phyloP scores from a whole-genome alignment of 2,888 invertebrate genomes.

The Troilus luridus region DNA sequence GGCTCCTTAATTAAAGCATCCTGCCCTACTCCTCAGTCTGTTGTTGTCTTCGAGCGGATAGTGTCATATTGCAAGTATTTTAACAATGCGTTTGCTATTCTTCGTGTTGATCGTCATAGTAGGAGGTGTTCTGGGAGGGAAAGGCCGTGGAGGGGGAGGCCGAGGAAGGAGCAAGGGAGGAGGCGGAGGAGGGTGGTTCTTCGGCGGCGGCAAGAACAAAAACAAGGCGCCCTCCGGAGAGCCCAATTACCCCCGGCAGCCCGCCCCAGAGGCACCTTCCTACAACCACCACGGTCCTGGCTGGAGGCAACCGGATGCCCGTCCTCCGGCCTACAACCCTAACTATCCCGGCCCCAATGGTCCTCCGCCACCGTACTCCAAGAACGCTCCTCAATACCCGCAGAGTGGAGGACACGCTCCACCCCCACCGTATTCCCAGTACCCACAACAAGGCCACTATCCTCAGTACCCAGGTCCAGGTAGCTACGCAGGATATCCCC shows the following conservation, averaged over 20 bases:
- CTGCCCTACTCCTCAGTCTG: constrained; percentile 24
- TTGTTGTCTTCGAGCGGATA: not conserved
- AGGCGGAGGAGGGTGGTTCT: constrained; percentile 21
- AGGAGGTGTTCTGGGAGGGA: not conserved
- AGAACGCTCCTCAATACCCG: constrained; percentile 46
- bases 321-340: constrained; percentile 45
- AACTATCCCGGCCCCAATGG: not conserved
- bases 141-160: constrained; percentile 30
- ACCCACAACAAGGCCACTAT: constrained; percentile 14
- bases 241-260: constrained; percentile 43
- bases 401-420: constrained; percentile 40
- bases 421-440: constrained; percentile 48
- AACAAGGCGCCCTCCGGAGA: not conserved
- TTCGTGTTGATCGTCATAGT: not conserved
- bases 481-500: not conserved
- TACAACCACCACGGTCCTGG: constrained; percentile 3
- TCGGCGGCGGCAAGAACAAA: constrained; percentile 9
- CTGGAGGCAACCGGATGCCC: not conserved
- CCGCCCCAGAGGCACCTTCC: not conserved
- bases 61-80: not conserved
- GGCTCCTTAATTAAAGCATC: not conserved
- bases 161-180: not conserved
- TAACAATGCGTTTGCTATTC: not conserved
- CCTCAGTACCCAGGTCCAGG: not conserved
- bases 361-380: constrained; percentile 53